Conservation (phyloP, 2,888 invertebrate genomes). For the Bombylius major region DNA sequence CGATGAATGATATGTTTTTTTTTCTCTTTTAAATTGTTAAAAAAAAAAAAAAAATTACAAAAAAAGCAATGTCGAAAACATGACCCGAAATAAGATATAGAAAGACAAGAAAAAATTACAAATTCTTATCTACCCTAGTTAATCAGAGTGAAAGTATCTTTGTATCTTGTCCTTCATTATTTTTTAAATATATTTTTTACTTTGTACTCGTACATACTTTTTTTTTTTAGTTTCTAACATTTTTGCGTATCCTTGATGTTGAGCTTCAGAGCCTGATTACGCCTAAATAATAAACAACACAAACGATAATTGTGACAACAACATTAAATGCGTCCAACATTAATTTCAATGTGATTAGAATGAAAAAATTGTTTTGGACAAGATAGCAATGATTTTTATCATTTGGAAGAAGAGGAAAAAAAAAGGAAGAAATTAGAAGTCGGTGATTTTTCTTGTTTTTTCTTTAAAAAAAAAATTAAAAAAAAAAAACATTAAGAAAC, state of each 20-base stretch:
- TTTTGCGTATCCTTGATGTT: too few relatives aligned
- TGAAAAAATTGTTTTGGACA: conserved; percentile 35
- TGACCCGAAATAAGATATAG: background rate
- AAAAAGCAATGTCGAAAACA: background rate
- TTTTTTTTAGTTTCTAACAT: too few relatives aligned
- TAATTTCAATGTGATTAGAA: conserved; percentile 25
- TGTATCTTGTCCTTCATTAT: background rate
- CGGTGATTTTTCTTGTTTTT: too few relatives aligned
- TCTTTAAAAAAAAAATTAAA: too few relatives aligned
- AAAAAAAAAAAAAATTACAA: background rate
- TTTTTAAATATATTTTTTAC: too few relatives aligned
- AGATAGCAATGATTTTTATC: conserved; percentile 7
- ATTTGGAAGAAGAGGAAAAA: background rate
- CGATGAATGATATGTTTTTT: too few relatives aligned
- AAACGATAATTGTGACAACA: too few relatives aligned
- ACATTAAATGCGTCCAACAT: too few relatives aligned
- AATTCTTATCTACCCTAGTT: conserved; percentile 8
- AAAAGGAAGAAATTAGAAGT: background rate
- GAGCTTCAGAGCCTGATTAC: too few relatives aligned
- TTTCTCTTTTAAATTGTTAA: background rate
- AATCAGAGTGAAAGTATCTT: background rate
- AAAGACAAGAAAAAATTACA: conserved; percentile 4
- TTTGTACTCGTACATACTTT: too few relatives aligned
- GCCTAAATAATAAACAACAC: too few relatives aligned
- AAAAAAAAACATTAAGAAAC: too few relatives aligned